phyloP scores from a whole-genome alignment of 2,888 invertebrate genomes.

The Phytoseiulus persimilis region DNA sequence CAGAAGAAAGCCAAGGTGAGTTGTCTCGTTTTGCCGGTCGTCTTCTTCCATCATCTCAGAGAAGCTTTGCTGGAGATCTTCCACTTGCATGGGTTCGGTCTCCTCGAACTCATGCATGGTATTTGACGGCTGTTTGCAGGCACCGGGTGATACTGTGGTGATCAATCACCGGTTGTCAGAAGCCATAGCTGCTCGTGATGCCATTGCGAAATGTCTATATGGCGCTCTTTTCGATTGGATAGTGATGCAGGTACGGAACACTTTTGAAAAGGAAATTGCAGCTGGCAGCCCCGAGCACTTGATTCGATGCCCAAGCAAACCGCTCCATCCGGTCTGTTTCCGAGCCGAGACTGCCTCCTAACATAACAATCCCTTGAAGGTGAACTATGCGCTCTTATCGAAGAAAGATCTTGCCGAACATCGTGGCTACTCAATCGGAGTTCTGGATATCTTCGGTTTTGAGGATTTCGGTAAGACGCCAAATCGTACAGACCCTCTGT shows the following conservation, averaged over 20 bases:
- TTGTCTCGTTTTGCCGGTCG: background rate
- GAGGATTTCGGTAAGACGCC: slow-evolving; percentile 68
- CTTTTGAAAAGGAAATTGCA: no score
- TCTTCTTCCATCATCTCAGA: no score
- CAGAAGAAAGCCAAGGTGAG: slow-evolving; percentile 75
- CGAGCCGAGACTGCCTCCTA: no score
- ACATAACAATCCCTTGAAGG: background rate
- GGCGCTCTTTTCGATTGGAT: slow-evolving; percentile 96
- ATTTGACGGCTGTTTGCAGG: background rate
- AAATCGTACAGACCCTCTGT: slow-evolving; percentile 42
- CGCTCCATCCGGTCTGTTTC: no score
- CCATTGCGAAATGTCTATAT: slow-evolving; percentile 92
- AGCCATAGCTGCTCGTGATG: slow-evolving; percentile 83
- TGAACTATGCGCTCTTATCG: slow-evolving; percentile 63
- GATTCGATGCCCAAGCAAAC: no score
- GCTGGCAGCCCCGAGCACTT: no score
- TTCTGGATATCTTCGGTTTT: slow-evolving; percentile 91
- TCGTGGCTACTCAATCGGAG: slow-evolving; percentile 79
- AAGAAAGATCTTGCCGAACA: slow-evolving; percentile 71
- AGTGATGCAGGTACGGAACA: slow-evolving; percentile 89
- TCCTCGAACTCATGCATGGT: no score
- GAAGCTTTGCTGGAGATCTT: no score
- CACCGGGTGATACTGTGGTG: slow-evolving; percentile 60
- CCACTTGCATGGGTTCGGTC: no score
- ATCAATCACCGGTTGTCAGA: slow-evolving; percentile 73